Evolutionary conservation across 2,797 vertebrate genomes (phyloP), one percentile per base, ranked within the genome.

Genomic region (Chloroceryle inda): DNA sequence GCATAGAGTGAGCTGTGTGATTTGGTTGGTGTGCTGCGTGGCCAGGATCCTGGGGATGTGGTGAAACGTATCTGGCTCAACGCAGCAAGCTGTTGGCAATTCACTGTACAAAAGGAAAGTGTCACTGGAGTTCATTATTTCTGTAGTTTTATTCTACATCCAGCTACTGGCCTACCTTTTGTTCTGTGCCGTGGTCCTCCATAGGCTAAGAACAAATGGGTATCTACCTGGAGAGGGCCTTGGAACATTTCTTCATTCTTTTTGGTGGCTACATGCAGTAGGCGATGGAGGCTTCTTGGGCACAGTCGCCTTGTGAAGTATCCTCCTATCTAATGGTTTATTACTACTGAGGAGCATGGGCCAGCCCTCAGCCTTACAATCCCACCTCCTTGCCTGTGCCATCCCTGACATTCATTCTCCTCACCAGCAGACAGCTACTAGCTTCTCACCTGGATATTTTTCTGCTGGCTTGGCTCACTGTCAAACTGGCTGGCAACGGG

Each of bases 1-100:
- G 38, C 3, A 2, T 38, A 11, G 29, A 10, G n/a, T 0, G 38
- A 59, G 75, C 91, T 1, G 4, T 19, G 89, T 3, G 2, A 2
- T 21, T 37, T 5, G 40, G 45, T 69, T 35, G 80, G 22, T 0
- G 14, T 85, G 69, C 53, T 72, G 89, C 6, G 1, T 27, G 67
- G 92, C 89, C 89, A 11, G 75, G 4, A 33, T 64, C 89, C 75
- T 50, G 88, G 93, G 79, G 79, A 44, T 1, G 53, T 59, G 87
- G 66, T 68, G 90, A 89, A 81, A 90, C 3, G 1, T 73, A 1
- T 66, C 89, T 95, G 93, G 73, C 61, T 78, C 7, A 5, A 47
- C 5, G 10, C 47, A 15, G 19, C 3, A 9, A 50, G 33, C 88
- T 90, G 40, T 29, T 93, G 83, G 83, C 79, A 66, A 73, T 23